These are phyloP conservation scores for Phalanger gymnotis DNA, from an alignment of 2,797 vertebrate genomes.

Conservation along the genomic window DNA sequence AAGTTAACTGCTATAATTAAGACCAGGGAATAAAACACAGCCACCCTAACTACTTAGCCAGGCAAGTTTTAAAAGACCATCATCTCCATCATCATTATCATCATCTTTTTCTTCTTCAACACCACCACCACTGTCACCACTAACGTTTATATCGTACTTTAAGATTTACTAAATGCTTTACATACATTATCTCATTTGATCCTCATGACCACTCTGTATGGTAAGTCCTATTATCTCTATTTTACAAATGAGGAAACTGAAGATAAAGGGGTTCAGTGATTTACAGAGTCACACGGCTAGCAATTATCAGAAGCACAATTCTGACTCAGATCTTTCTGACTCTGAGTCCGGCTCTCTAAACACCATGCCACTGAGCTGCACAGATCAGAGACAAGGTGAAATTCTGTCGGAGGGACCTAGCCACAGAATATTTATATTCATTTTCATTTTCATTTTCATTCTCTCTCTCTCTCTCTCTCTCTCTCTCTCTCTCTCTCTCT, in stretches of 20 bases:
- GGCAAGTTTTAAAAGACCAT: not conserved
- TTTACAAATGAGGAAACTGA: not conserved
- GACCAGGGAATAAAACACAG: not conserved
- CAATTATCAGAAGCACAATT: not conserved
- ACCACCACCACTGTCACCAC: not conserved
- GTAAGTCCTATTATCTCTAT: not conserved
- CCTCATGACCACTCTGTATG: not conserved
- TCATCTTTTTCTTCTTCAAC: not conserved
- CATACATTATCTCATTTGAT: not conserved
- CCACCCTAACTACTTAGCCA: not conserved
- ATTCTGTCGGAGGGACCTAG: not conserved
- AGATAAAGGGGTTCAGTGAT: not conserved
- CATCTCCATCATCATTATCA: not conserved
- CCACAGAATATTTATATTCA: not conserved
- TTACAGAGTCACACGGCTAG: not conserved
- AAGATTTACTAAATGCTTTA: not conserved
- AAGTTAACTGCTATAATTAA: not conserved
- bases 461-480: too few species aligned
- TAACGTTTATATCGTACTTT: not conserved
- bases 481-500: not conserved
- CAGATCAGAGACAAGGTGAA: not conserved
- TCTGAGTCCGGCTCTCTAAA: not conserved
- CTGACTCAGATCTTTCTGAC: not conserved
- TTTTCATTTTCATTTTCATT: too few species aligned
- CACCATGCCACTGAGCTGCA: not conserved